A percentile compares a stretch with the other conserved stretches of the same genome.
Conservation (phyloP, 2,113 vertebrate genomes). For the Oncorhynchus gorbuscha region DNA sequence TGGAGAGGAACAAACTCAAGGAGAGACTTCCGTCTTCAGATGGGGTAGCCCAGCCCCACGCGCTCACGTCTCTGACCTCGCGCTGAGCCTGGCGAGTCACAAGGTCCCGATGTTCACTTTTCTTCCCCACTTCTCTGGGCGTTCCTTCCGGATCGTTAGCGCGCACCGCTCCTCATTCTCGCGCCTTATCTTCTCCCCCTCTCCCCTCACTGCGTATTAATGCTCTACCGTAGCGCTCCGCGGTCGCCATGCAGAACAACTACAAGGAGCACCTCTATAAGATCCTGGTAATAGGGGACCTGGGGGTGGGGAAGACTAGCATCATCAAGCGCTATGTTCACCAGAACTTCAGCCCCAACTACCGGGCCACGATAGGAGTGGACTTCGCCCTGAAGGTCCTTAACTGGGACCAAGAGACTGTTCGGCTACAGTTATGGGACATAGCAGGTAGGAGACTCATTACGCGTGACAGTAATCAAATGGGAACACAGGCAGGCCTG, state of each 20-base stretch:
- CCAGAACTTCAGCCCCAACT: conserved; percentile 83
- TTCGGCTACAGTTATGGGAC: conserved; percentile 88
- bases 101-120: conserved; percentile 45
- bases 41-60: background rate
- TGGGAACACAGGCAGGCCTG: background rate
- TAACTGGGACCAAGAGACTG: conserved; percentile 91
- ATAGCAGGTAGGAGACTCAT: conserved; percentile 69
- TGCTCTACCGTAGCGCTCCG: conserved; percentile 59
- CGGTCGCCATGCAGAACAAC: conserved; percentile 85
- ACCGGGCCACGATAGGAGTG: conserved; percentile 95
- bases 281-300: conserved; percentile 90
- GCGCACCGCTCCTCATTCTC: background rate
- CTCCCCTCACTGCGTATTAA: conserved; percentile 53
- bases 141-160: background rate
- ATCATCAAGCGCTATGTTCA: conserved; percentile 93
- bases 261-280: conserved; percentile 95
- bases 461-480: background rate
- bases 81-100: conserved; percentile 52
- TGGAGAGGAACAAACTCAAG: too few species aligned
- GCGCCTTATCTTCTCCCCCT: background rate
- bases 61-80: background rate
- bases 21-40: too few species aligned
- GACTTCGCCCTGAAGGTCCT: conserved; percentile 98
- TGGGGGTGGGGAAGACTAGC: conserved; percentile 80
- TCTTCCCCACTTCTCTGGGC: conserved; percentile 26